Base-by-base conservation (phyloP, 92 coral and sea anemone species). In the Parazoanthus darwini region DNA sequence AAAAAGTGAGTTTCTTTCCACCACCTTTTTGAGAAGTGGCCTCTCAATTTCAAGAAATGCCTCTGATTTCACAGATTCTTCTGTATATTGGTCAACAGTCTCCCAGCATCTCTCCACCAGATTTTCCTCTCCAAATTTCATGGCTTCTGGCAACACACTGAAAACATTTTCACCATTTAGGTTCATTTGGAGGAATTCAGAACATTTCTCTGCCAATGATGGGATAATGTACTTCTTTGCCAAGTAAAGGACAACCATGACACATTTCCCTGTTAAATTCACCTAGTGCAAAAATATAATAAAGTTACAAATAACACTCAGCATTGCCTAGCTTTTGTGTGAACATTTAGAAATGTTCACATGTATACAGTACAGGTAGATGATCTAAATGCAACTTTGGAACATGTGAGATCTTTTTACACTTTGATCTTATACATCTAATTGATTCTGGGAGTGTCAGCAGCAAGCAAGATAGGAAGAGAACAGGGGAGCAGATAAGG, bases 181-280 rank as follows among this genome's bases (percentile, higher is more conserved):
- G 68, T 68, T 85, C 68, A 65, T 63, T 38, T 87, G 85, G 36
- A 85, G 58, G 71, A 77, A 89, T 25, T 78, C 85, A 8, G 74
- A 78, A 54, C 92, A 89, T 46, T 85, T 85, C 42, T 72, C 87
- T n/a, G 79, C 86, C 77, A 89, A 74, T 1, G 89, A 33, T 26
- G 92, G 89, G 15, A 89, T 68, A 38, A 89, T 79, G 79, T 85
- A 89, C 48, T 89, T 89, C 25, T 70, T 85, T 70, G 92, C 92
- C 66, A 89, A 78, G 26, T 85, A 89, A 65, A 79, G 20, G 8
- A 89, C 86, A 58, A 23, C 79, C 89, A 89, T 78, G 18, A 85
- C 92, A 85, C 85, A 85, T 50, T 85, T 65, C 26, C 79, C 80
- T 33, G 88, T 89, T 23, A 89, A 79, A n/a, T 79, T 65, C 35